These are phyloP conservation scores for Serinus canaria DNA, from an alignment of 2,113 vertebrate genomes.

Conservation along the genomic window DNA sequence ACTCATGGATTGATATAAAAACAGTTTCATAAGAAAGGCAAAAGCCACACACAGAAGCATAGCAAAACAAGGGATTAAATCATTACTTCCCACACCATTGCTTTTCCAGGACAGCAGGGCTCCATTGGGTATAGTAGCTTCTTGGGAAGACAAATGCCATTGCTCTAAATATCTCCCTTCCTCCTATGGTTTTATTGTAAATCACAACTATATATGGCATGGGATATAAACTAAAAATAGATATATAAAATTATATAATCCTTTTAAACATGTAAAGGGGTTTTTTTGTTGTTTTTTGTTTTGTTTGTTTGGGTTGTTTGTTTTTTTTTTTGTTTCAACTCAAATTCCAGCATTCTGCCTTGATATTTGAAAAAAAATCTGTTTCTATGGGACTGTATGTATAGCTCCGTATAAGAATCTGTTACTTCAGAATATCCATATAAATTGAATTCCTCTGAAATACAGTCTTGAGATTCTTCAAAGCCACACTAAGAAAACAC, in stretches of 20 bases:
- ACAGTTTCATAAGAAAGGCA: background rate
- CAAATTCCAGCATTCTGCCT: background rate
- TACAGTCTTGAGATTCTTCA: background rate
- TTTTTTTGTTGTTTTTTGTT: background rate
- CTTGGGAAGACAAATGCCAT: background rate
- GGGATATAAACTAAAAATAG: background rate
- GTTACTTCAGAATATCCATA: background rate
- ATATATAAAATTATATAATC: background rate
- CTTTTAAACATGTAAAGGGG: background rate
- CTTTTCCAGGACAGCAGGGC: background rate
- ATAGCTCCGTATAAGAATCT: background rate
- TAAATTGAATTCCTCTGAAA: background rate
- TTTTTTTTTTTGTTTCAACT: background rate
- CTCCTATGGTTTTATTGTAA: background rate
- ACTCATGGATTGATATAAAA: background rate
- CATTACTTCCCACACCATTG: background rate
- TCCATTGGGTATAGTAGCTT: accelerated
- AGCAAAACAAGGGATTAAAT: background rate
- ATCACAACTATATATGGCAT: accelerated
- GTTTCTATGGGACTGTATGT: background rate
- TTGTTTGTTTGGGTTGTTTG: background rate
- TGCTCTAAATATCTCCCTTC: background rate
- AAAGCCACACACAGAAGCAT: background rate
- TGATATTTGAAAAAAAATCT: background rate
- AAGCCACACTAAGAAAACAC: background rate